Percentiles rank a stretch among this genome's conserved stretches.
These are phyloP conservation scores for Lepus americanus DNA, from an alignment of 2,113 vertebrate genomes.

Conservation along the genomic window DNA sequence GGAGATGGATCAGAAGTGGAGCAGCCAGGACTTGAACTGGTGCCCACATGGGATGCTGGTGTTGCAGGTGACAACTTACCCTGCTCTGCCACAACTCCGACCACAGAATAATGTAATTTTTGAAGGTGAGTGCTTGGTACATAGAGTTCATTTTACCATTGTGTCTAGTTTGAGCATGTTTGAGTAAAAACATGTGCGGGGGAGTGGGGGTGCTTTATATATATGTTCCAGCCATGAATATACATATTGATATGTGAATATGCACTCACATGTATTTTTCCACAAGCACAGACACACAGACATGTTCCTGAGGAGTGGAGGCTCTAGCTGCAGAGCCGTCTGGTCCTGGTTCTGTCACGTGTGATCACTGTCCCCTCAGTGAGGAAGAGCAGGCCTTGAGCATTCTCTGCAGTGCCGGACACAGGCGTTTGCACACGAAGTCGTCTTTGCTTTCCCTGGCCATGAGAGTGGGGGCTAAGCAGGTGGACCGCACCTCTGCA, in stretches of 20 bases:
- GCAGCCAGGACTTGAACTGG: too few relatives aligned
- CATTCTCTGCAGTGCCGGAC: slow-evolving; percentile 27
- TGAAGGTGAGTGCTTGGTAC: background rate
- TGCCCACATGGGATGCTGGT: too few relatives aligned
- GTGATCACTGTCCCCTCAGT: background rate
- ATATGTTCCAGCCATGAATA: background rate
- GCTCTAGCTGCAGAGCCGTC: background rate
- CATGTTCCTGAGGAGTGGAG: background rate
- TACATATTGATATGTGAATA: background rate
- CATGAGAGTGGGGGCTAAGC: slow-evolving; percentile 36
- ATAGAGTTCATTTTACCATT: slow-evolving; percentile 3
- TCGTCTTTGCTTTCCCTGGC: slow-evolving; percentile 62
- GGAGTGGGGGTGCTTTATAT: background rate
- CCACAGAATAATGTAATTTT: background rate
- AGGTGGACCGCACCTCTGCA: background rate
- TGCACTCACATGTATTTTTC: background rate
- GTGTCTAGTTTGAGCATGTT: slow-evolving; percentile 4
- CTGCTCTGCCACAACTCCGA: too few relatives aligned
- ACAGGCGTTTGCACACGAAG: slow-evolving; percentile 23
- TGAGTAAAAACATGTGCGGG: background rate
- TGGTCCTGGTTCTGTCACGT: slow-evolving; percentile 51
- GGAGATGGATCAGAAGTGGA: too few relatives aligned
- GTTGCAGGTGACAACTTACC: too few relatives aligned
- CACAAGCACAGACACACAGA: background rate
- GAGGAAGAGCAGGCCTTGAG: background rate